phyloP scores from a whole-genome alignment of 2,888 invertebrate species.

The Agrotis puta region DNA sequence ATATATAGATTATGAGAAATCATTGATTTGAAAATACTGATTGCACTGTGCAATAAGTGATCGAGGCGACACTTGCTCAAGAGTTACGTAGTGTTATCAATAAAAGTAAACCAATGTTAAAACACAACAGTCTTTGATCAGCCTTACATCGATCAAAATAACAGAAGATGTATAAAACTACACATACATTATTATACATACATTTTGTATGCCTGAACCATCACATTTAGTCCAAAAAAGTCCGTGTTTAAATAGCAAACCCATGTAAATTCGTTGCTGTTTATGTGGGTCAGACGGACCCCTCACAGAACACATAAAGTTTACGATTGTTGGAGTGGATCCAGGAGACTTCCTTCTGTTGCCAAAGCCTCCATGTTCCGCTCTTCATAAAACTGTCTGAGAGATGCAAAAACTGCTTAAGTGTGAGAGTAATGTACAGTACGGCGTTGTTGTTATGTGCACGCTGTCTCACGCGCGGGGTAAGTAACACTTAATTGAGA shows the following conservation, averaged over 20 bases:
- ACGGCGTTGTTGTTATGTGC: neutral
- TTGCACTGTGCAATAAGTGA: conserved; percentile 4
- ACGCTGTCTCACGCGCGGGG: no score
- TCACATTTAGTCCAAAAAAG: neutral
- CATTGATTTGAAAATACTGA: conserved; percentile 5
- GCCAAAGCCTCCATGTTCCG: conserved; percentile 24
- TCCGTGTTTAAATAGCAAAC: no score
- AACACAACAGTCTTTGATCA: neutral
- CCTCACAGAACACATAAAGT: conserved; percentile 63
- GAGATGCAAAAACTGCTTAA: conserved; percentile 14
- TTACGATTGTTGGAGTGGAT: conserved; percentile 73
- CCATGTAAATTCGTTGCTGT: conserved; percentile 11
- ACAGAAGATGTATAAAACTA: neutral
- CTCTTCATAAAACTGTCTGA: conserved; percentile 30
- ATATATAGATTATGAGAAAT: no score
- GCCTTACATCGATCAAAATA: neutral
- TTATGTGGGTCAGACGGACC: conserved; percentile 44
- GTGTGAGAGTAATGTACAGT: neutral
- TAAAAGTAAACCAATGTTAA: neutral
- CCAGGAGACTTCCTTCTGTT: conserved; percentile 55
- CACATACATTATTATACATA: neutral
- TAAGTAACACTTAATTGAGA: neutral
- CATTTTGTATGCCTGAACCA: neutral
- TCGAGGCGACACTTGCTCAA: neutral
- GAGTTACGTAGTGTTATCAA: no score